A percentile compares a stretch with the other conserved stretches of the same genome.
Conservation (phyloP, 2,888 invertebrate genomes). For the Diaprepes abbreviatus region DNA sequence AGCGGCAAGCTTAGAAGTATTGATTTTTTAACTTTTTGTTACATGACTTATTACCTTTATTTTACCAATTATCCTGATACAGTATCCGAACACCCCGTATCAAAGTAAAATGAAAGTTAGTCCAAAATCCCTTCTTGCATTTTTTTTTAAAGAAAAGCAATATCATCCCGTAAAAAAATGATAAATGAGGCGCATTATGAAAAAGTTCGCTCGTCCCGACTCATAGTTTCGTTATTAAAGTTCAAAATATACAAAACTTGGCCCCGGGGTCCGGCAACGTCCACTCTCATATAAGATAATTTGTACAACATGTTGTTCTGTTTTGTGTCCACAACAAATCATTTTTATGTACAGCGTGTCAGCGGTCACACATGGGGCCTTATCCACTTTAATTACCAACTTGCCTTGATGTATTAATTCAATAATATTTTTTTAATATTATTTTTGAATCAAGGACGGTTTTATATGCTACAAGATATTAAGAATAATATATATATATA, state of each 20-base stretch:
- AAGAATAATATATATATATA: too few species aligned
- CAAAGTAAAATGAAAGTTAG: background rate
- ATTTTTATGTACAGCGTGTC: slow-evolving; percentile 50
- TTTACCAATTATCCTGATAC: too few species aligned
- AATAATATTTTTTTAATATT: slow-evolving; percentile 19
- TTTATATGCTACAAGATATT: too few species aligned
- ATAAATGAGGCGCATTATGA: slow-evolving; percentile 46
- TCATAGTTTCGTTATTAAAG: slow-evolving; percentile 54
- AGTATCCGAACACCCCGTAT: too few species aligned
- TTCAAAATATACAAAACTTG: slow-evolving; percentile 55
- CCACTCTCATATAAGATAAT: slow-evolving; percentile 53
- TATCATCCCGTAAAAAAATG: slow-evolving; percentile 39
- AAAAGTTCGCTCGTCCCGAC: slow-evolving; percentile 53
- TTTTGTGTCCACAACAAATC: slow-evolving; percentile 52
- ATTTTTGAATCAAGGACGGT: background rate
- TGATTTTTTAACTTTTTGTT: too few species aligned
- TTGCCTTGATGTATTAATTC: slow-evolving; percentile 44
- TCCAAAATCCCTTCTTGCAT: background rate
- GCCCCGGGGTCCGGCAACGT: slow-evolving; percentile 39
- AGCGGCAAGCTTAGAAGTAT: background rate
- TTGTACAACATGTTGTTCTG: slow-evolving; percentile 55
- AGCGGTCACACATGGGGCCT: slow-evolving; percentile 41
- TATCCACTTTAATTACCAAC: slow-evolving; percentile 38
- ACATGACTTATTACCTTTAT: too few species aligned
- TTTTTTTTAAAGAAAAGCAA: slow-evolving; percentile 23